A percentile compares a stretch with the other conserved stretches of the same genome.
Evolutionary conservation across 2,113 vertebrate genomes (phyloP).

Genomic region (Tonatia bakeri): DNA sequence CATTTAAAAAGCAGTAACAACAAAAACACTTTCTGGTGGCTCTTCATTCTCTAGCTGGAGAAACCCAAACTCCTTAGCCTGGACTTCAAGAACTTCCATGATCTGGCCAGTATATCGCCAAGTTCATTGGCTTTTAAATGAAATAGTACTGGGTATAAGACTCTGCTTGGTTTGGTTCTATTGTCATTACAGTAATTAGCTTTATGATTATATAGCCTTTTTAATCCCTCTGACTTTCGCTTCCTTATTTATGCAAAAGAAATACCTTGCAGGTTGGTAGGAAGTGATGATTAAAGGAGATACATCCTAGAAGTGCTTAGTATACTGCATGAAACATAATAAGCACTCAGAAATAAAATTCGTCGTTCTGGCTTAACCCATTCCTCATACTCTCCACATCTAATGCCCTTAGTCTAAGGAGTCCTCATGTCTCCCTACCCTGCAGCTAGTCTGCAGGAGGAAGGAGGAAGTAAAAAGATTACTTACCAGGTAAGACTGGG

Average conservation of each 20-base stretch:
- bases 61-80: background rate
- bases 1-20: background rate
- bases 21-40: background rate
- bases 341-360: background rate
- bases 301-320: background rate
- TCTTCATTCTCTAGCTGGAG: background rate
- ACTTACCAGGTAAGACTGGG: constrained; percentile 4
- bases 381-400: background rate
- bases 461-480: background rate
- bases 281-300: background rate
- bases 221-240: background rate
- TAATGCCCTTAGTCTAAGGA: background rate
- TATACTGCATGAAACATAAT: background rate
- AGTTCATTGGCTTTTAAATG: background rate
- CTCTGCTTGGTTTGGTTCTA: background rate
- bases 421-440: background rate
- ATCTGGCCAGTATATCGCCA: background rate
- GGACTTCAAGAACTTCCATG: background rate
- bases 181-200: background rate
- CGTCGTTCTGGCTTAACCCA: background rate
- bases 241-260: background rate
- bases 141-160: background rate
- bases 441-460: background rate
- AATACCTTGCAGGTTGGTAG: background rate
- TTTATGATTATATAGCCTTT: background rate